Evolutionary conservation across 1,140 invertebrate species (phyloP).

Genomic region (Heliconius melpomene): DNA sequence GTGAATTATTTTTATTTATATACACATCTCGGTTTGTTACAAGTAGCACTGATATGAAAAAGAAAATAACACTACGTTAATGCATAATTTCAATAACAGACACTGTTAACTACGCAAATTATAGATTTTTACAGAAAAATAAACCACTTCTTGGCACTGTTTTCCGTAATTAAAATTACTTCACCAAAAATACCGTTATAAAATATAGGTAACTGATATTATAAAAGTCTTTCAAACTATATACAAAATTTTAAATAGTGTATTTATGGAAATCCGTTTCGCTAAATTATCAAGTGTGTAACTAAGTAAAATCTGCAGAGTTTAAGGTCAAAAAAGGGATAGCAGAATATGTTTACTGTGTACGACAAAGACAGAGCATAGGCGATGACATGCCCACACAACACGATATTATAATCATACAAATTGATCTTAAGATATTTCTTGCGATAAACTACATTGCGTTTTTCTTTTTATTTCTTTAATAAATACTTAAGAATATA

Average conservation of each 20-base stretch:
- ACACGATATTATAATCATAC: slow-evolving; percentile 3
- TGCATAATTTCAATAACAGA: not conserved
- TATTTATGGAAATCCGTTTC: slow-evolving; percentile 33
- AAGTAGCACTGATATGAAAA: not conserved
- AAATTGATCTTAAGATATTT: slow-evolving; percentile 27
- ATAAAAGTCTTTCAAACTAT: slow-evolving; percentile 1
- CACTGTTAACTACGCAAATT: not conserved
- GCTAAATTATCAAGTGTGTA: slow-evolving; percentile 37
- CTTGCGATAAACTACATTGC: slow-evolving; percentile 21
- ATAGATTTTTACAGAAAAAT: not conserved
- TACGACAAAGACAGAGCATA: slow-evolving; percentile 31
- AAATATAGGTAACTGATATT: not conserved
- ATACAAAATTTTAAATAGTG: slow-evolving; percentile 3
- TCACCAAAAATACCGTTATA: not conserved
- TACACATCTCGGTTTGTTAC: not conserved
- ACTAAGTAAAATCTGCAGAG: slow-evolving; percentile 55
- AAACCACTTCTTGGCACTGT: not conserved
- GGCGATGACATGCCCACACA: slow-evolving; percentile 17
- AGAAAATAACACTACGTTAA: not conserved
- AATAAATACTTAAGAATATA: too few species aligned
- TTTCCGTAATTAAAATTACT: not conserved
- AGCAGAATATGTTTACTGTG: slow-evolving; percentile 20
- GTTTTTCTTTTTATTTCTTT: not conserved
- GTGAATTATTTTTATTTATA: not conserved
- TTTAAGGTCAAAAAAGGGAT: slow-evolving; percentile 72